phyloP scores from a whole-genome alignment of 2,797 vertebrate species.

The Tarsius wallacei region DNA sequence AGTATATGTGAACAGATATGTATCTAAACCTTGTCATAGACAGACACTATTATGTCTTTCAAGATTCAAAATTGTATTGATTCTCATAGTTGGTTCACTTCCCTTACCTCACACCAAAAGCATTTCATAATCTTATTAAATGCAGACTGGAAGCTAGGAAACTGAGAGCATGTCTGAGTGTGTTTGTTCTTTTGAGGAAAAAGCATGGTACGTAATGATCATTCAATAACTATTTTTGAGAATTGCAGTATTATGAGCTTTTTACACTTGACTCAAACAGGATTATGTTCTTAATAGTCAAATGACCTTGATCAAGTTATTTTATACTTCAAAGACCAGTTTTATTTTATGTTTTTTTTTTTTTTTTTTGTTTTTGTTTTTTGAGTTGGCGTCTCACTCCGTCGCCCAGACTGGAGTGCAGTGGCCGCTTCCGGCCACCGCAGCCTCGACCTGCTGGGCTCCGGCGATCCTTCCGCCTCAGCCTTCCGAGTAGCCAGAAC shows the following conservation, averaged over 20 bases:
- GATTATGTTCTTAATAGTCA: neutral
- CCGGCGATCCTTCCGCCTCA: too few species aligned
- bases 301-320: slow-evolving; percentile 21
- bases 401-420: too few species aligned
- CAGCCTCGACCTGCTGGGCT: too few species aligned
- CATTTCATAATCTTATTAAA: slow-evolving; percentile 57
- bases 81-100: slow-evolving; percentile 43
- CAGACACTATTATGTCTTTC: slow-evolving; percentile 30
- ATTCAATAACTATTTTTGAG: slow-evolving; percentile 51
- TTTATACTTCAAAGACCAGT: neutral
- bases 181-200: slow-evolving; percentile 35
- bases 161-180: slow-evolving; percentile 11
- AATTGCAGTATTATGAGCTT: slow-evolving; percentile 41
- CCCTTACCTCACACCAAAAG: neutral
- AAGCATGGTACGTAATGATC: neutral
- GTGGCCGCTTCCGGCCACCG: too few species aligned
- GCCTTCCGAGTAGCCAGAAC: too few species aligned
- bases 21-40: neutral
- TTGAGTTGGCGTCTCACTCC: too few species aligned
- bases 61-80: slow-evolving; percentile 56
- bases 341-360: slow-evolving; percentile 40
- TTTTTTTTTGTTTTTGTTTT: too few species aligned
- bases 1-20: slow-evolving; percentile 25
- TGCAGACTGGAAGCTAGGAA: neutral
- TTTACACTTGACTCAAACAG: slow-evolving; percentile 43